Evolutionary conservation across 2,888 invertebrate species (phyloP), one percentile per base, ranked within the genome.

Genomic region (Eupithecia subumbrata): DNA sequence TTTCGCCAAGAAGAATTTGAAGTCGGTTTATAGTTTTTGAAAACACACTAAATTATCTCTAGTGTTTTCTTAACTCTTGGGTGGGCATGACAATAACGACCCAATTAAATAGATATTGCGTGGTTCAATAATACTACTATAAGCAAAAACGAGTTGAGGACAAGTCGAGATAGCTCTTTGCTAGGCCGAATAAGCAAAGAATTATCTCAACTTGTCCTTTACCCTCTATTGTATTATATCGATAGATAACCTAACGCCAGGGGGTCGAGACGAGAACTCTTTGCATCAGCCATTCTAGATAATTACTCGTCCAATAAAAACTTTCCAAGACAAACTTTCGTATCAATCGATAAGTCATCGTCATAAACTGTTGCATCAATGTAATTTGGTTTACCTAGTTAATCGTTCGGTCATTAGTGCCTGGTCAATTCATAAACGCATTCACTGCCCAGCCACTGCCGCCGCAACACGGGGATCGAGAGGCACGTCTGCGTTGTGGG

Each of bases 201-300:
- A 74, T 83, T 87, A 87, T 87, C 84, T 83, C 76, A 81, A 80
- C 76, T 81, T 80, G 83, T 84, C 80, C 80, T 82, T 84, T 84
- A 83, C 82, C 81, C 84, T 80, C 82, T 78, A 86, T 86, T 87
- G 85, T 87, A 80, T 66, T 66, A 56, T 76, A 75, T 60, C 43
- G 48, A 14, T 60, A 71, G 92, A 93, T 93, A 93, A 93, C 92
- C 92, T 85, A 80, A 73, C 79, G 84, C 86, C 86, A 87, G 89
- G 80, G 89, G 90, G 90, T 92, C 91, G 90, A n/a, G n/a, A 78
- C 91, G 90, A 78, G 82, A 77, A 43, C 81, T 82, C 82, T 85
- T 91, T 91, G 87, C 91, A 89, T 92, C 92, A 92, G 85, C 86
- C 85, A 81, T 82, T 84, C 83, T 79, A 84, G 85, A 86, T 85